Evolutionary conservation across 1,140 invertebrate genomes (phyloP).

Genomic region (Bombus picipes): DNA sequence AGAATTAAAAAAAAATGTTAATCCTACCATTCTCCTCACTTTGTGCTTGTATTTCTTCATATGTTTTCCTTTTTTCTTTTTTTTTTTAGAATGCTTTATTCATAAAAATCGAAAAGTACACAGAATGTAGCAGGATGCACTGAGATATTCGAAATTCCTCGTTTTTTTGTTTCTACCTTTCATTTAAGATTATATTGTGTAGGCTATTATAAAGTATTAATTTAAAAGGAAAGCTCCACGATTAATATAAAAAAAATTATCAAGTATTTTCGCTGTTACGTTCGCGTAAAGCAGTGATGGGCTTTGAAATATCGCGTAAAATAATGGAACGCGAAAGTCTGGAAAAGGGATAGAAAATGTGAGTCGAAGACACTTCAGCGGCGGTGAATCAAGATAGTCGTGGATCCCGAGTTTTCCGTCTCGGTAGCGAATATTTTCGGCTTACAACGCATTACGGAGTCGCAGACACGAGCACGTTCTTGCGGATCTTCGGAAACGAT

Average conservation of each 20-base stretch:
- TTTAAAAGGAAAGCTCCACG: not conserved
- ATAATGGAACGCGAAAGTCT: not conserved
- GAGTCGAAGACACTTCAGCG: not conserved
- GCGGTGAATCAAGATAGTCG: slow-evolving; percentile 16
- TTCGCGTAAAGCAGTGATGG: not conserved
- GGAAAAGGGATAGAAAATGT: not conserved
- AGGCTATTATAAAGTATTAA: too few species aligned
- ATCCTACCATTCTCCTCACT: too few species aligned
- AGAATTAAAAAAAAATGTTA: not conserved
- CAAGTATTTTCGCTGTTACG: too few species aligned
- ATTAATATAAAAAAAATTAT: not conserved
- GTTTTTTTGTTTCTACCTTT: too few species aligned
- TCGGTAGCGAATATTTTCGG: slow-evolving; percentile 51
- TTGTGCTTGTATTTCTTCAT: too few species aligned
- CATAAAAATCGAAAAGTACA: too few species aligned
- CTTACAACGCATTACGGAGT: slow-evolving; percentile 54
- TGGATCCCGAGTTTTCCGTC: slow-evolving; percentile 45
- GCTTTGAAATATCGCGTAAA: not conserved
- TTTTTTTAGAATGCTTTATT: too few species aligned
- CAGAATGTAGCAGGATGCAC: too few species aligned
- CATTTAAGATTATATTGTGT: too few species aligned
- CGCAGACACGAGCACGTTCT: slow-evolving; percentile 40
- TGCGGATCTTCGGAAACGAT: slow-evolving; percentile 51
- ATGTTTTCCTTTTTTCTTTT: too few species aligned
- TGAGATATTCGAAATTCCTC: too few species aligned